A percentile compares a stretch with the other conserved stretches of the same genome.
Conservation (phyloP, 2,113 vertebrate species). For the Tachysurus fulvidraco region DNA sequence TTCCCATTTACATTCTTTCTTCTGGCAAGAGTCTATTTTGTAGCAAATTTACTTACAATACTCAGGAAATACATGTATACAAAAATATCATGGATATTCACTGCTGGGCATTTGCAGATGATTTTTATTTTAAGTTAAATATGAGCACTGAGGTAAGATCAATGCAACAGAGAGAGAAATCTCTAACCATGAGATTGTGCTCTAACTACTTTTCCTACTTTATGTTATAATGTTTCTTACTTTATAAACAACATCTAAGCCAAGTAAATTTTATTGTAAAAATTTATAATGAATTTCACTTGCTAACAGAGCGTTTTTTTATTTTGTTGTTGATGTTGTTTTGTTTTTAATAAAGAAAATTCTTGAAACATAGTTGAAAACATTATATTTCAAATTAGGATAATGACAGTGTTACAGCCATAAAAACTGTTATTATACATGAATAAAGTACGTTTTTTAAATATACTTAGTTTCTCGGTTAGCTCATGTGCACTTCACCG, state of each 20-base stretch:
- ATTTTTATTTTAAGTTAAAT: slow-evolving; percentile 11
- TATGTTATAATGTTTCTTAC: slow-evolving; percentile 1
- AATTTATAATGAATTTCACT: background rate
- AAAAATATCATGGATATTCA: slow-evolving; percentile 26
- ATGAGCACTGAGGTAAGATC: background rate
- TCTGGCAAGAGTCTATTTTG: slow-evolving; percentile 51
- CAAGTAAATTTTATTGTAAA: background rate
- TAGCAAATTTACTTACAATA: slow-evolving; percentile 62
- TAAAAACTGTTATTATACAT: background rate
- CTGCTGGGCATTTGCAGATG: background rate
- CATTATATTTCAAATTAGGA: background rate
- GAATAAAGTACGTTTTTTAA: background rate
- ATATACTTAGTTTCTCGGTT: background rate
- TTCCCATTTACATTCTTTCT: slow-evolving; percentile 36
- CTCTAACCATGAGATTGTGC: background rate
- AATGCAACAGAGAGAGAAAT: background rate
- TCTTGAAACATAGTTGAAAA: background rate
- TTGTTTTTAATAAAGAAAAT: too few relatives aligned
- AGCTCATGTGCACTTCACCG: background rate
- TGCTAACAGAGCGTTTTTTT: background rate
- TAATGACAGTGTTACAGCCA: background rate
- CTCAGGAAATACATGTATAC: slow-evolving; percentile 24
- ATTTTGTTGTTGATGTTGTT: too few relatives aligned
- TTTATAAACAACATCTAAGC: background rate
- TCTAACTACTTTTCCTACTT: background rate